These are phyloP conservation scores for Hymenopus coronatus DNA, from an alignment of 2,888 invertebrate species.

Conservation along the genomic window DNA sequence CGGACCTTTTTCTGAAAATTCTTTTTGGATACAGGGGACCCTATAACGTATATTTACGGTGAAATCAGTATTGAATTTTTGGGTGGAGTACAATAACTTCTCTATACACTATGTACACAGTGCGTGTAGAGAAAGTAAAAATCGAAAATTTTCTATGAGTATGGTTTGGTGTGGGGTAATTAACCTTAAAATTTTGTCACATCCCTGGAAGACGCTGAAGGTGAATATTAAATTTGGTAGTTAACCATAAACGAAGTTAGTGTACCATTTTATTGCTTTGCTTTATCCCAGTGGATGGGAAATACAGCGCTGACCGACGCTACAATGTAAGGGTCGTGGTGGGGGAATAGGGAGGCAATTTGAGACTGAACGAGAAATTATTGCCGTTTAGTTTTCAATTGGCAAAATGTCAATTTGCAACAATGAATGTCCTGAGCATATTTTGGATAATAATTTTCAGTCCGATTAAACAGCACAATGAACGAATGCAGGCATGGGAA, in stretches of 20 bases:
- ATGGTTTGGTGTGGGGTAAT: no score
- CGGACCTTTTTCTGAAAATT: no score
- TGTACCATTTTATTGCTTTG: not conserved
- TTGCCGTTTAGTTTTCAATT: slow-evolving; percentile 20
- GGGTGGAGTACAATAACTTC: no score
- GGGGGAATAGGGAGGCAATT: not conserved
- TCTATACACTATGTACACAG: no score
- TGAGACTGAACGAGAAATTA: not conserved
- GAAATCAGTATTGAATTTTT: no score
- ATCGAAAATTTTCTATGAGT: no score
- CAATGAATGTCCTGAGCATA: slow-evolving; percentile 9
- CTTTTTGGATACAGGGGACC: no score
- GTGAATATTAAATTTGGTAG: no score
- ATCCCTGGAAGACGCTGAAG: no score
- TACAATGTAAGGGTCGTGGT: not conserved
- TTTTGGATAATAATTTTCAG: slow-evolving; percentile 10
- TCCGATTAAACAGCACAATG: slow-evolving; percentile 1
- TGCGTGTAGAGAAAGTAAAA: no score
- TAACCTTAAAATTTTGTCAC: no score
- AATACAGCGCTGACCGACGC: not conserved
- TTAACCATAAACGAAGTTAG: not conserved
- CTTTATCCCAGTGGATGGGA: not conserved
- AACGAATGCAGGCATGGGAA: not conserved
- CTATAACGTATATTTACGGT: no score
- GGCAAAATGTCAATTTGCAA: slow-evolving; percentile 22